Conservation (phyloP, 2,113 vertebrate species). For the Pelobates fuscus region DNA sequence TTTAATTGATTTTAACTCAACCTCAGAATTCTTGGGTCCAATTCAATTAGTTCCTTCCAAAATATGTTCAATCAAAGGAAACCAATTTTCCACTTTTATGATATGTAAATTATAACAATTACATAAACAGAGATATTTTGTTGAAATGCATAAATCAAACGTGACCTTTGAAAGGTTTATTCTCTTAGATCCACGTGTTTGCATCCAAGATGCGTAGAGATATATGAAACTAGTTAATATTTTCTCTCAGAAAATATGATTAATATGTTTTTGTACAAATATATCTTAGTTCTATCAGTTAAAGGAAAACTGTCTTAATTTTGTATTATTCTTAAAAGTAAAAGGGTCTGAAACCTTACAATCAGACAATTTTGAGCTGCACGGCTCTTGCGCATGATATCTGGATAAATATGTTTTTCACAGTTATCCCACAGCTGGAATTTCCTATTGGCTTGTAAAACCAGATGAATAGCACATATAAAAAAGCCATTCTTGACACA, state of each 20-base stretch:
- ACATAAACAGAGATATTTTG: background rate
- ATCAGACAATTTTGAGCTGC: no score
- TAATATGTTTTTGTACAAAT: no score
- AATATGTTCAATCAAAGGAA: background rate
- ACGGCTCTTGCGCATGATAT: no score
- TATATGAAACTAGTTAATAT: background rate
- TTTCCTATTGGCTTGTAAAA: no score
- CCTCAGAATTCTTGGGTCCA: constrained; percentile 6
- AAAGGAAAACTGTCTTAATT: no score
- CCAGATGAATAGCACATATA: no score
- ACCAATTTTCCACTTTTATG: background rate
- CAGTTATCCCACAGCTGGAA: no score
- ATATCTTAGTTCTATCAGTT: no score
- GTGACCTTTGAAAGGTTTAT: background rate
- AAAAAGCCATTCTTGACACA: no score
- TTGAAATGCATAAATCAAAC: background rate
- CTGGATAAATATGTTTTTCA: no score
- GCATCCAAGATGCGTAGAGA: background rate
- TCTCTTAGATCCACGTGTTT: background rate
- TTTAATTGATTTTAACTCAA: constrained; percentile 26
- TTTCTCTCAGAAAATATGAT: background rate
- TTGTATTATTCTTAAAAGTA: no score
- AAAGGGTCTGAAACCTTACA: no score
- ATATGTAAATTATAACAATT: background rate
- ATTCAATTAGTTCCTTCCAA: background rate